Conservation (phyloP, 1,140 invertebrate species). For the Conus ventricosus region DNA sequence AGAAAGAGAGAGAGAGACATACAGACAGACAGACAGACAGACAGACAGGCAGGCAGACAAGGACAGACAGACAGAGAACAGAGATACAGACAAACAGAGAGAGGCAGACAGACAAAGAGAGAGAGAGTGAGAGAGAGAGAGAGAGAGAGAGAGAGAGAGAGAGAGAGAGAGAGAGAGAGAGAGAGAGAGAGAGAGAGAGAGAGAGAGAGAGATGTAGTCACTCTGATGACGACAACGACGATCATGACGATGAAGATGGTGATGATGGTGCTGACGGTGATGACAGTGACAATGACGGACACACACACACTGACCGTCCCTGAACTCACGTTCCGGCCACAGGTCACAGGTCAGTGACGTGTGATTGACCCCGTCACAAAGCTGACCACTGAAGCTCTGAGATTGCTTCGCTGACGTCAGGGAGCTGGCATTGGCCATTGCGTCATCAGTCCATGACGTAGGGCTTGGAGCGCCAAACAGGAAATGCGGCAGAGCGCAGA, state of each 20-base stretch:
- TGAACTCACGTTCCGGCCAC: neutral
- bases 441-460: neutral
- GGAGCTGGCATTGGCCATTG: constrained; percentile 25
- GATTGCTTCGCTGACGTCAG: neutral
- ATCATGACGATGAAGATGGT: neutral
- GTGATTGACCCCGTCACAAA: neutral
- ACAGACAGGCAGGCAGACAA: no score
- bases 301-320: no score
- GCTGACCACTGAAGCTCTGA: neutral
- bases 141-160: no score
- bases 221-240: neutral
- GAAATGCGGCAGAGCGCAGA: constrained; percentile 56
- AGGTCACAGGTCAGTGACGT: constrained; percentile 4
- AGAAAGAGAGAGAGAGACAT: no score
- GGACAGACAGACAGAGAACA: no score
- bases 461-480: constrained; percentile 35
- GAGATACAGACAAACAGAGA: no score
- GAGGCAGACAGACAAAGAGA: neutral
- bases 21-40: no score
- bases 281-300: neutral
- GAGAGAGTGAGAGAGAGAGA: neutral
- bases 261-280: neutral
- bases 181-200: no score
- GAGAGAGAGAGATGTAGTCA: no score
- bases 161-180: no score